Evolutionary conservation across 2,888 invertebrate genomes (phyloP), one percentile per base, ranked within the genome.

Genomic region (Phasia obesa): DNA sequence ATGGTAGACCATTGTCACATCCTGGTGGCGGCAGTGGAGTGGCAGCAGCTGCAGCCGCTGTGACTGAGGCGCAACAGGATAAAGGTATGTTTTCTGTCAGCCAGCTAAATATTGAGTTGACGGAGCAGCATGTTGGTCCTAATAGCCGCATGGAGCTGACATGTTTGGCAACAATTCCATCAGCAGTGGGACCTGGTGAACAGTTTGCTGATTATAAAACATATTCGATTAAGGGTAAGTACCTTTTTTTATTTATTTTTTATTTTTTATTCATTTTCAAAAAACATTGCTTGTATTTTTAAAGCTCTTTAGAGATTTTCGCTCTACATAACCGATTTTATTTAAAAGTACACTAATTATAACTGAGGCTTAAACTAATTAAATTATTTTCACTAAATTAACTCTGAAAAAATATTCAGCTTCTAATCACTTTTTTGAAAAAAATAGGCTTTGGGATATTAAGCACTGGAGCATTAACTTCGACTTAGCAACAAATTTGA

Each of bases 81-180:
- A 88, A 90, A 84, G 90, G 90, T 62, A 88, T 90, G 88, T 88
- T 89, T 84, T 93, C 94, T 64, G 94, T 94, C 55, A 94, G 95
- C 86, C 95, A 95, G 84, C 92, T 96, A 60, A 94, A 94, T 90
- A 94, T 96, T 83, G 94, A 95, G 74, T 94, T 96, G 86, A 94
- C 95, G 2, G 94, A 95, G 86, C 92, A 95, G 51, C 94, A 95
- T 86, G 93, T 94, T 35, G 94, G 94, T 4, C 94, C 93, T 31
- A 95, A 95, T 86, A 95, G 95, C 0, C 92, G 93, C 73, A 92
- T 96, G 84, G 94, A 94, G 88, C 93, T 96, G 79, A 95, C 95
- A 38, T 96, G 96, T 88, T 93, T 95, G 82, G 94, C 96, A 47
- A 96, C 96, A 64, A 96, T 96, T 86, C 96, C 96, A 0, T 94